These are phyloP conservation scores for Drosophila persimilis DNA, from an alignment of 1,140 invertebrate genomes.

Conservation along the genomic window DNA sequence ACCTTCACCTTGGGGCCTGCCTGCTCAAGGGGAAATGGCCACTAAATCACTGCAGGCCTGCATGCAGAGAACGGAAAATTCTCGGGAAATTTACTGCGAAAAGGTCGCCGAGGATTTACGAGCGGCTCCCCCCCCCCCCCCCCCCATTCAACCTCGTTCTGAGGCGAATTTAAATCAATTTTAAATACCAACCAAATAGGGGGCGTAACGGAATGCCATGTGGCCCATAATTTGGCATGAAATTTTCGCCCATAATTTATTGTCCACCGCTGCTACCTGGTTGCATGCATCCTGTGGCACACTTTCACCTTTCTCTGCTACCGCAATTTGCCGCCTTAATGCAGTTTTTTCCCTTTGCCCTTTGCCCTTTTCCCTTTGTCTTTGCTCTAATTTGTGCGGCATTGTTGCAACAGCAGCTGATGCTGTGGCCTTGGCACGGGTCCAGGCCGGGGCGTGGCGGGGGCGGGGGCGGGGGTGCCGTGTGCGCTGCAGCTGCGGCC, in stretches of 20 bases:
- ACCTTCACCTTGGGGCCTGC: conserved; percentile 23
- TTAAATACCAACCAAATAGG: conserved; percentile 60
- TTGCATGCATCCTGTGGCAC: conserved; percentile 34
- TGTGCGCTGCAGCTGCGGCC: conserved; percentile 44
- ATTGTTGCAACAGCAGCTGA: conserved; percentile 57
- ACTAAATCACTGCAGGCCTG: conserved; percentile 36
- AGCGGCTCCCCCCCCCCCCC: conserved; percentile 12
- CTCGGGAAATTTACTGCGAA: conserved; percentile 18
- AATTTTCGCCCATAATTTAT: conserved; percentile 74
- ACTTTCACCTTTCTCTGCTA: conserved; percentile 69
- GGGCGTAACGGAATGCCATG: conserved; percentile 52
- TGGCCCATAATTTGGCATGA: conserved; percentile 64
- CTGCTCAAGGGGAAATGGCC: conserved; percentile 24
- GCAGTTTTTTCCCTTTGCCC: conserved; percentile 21
- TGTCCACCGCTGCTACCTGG: conserved; percentile 52
- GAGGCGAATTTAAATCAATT: conserved; percentile 77
- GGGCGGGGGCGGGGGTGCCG: conserved; percentile 41
- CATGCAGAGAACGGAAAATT: conserved; percentile 55
- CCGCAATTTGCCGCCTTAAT: conserved; percentile 59
- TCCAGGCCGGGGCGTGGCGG: conserved; percentile 10
- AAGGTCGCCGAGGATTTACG: conserved; percentile 58
- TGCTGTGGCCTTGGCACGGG: conserved; percentile 63
- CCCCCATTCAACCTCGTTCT: conserved; percentile 31
- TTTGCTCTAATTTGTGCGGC: conserved; percentile 54
- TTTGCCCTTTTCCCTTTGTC: conserved; percentile 41